Evolutionary conservation across 2,113 vertebrate genomes (phyloP).

Genomic region (Oncorhynchus keta): DNA sequence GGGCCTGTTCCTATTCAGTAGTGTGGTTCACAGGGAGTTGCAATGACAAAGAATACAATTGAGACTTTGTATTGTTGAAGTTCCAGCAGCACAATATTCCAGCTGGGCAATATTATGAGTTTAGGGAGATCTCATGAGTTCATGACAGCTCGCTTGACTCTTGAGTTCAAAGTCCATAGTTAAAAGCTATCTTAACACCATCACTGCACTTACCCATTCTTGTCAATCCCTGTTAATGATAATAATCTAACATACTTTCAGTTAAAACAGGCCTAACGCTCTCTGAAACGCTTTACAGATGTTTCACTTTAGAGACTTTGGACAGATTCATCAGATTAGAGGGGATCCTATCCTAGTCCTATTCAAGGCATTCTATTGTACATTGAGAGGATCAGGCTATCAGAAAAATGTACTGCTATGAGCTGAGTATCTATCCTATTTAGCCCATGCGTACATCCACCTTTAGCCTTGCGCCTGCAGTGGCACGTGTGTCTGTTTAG

Average conservation of each 20-base stretch:
- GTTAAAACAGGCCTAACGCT: background rate
- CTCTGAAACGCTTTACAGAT: constrained; percentile 11
- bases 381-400: constrained; percentile 19
- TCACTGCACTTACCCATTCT: background rate
- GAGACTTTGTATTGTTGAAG: background rate
- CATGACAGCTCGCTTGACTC: too few species aligned
- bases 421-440: background rate
- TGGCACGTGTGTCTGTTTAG: background rate
- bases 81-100: too few species aligned
- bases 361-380: constrained; percentile 10
- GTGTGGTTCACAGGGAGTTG: background rate
- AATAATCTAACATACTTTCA: background rate
- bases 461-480: background rate
- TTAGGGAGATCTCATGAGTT: too few species aligned
- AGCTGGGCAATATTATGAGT: too few species aligned
- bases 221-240: background rate
- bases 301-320: constrained; percentile 15
- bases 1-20: background rate
- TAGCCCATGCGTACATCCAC: background rate
- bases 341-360: constrained; percentile 2
- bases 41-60: background rate
- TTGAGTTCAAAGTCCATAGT: background rate
- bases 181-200: background rate
- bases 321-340: constrained; percentile 27
- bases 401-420: background rate